Base-by-base conservation (phyloP, 2,888 invertebrate genomes). In the Drosophila kuntzei region DNA sequence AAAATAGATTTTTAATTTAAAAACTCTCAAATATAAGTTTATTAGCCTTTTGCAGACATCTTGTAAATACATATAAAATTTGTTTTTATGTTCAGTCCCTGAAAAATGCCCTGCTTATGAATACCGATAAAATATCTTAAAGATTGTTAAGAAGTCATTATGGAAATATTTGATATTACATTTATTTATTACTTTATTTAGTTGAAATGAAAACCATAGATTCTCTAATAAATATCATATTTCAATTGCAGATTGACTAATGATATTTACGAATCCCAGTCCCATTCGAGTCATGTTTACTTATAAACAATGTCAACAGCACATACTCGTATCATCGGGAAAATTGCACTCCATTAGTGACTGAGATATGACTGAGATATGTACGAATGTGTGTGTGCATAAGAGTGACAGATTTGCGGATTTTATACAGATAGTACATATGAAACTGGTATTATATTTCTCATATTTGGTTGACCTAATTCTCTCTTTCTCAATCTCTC, bases 401-500 rank as follows among this genome's bases (percentile, higher is more conserved):
- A 12, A 25, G 55, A 47, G 34, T 55, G 51, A 18, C 44, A 68
- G 68, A 72, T 68, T 68, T 61, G 72, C n/a, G 60, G 63, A 34
- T 37, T 22, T 32, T 46, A 34, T 8, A 61, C 64, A 63, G 16
- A 65, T 43, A 49, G 18, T 29, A 54, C 27, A 51, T 25, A 37
- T 51, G 32, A 54, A 22, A 46, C 43, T 14, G 46, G 75, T 76
- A 43, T 75, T 50, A 76, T 71, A 59, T 76, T 74, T 73, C 67
- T 50, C 66, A 76, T 68, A 75, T 79, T 78, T 81, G 70, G 57
- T 69, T 80, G 78, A 72, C 80, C 79, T 58, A 80, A 69, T 74
- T 81, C 25, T n/a, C n/a, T 14, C 3, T 34, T 37, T 18, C 20
- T 6, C n/a, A n/a, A n/a, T 18, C 14, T 27, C 1, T 12, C 43